Conservation (phyloP, 2,888 invertebrate species). For the Abrostola triplasia region DNA sequence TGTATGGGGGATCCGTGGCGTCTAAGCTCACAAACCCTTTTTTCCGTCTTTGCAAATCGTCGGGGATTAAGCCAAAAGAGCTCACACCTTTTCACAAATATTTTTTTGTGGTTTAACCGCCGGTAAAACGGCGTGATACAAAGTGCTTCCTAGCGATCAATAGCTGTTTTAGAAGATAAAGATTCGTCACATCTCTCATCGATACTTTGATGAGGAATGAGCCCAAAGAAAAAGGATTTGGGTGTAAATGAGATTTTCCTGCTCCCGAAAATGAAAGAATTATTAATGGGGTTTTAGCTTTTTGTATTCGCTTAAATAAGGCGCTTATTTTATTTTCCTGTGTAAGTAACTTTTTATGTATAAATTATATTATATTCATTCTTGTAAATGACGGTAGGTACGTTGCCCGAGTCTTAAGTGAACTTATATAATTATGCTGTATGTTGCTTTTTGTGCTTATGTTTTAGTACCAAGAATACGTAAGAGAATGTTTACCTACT, state of each 20-base stretch:
- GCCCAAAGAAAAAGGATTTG: constrained; percentile 64
- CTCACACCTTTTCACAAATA: constrained; percentile 84
- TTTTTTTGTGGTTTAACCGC: constrained; percentile 81
- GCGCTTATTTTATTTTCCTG: constrained; percentile 24
- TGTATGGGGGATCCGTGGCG: constrained; percentile 71
- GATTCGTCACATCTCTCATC: constrained; percentile 66
- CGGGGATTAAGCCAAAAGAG: constrained; percentile 82
- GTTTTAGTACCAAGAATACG: constrained; percentile 28
- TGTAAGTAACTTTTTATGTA: constrained; percentile 5
- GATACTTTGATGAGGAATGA: constrained; percentile 67
- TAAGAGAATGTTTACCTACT: constrained; percentile 27
- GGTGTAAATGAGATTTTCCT: constrained; percentile 65
- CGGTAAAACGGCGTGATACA: constrained; percentile 78
- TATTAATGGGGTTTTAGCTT: constrained; percentile 45
- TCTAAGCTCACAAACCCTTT: constrained; percentile 83
- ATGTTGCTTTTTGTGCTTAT: too few species aligned
- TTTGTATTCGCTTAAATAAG: constrained; percentile 31
- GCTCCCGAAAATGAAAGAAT: constrained; percentile 60
- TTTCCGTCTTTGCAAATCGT: constrained; percentile 86
- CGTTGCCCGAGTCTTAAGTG: not conserved
- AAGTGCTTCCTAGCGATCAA: constrained; percentile 75
- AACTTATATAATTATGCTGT: not conserved
- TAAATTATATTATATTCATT: not conserved
- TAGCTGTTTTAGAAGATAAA: constrained; percentile 71
- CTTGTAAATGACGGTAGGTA: not conserved